Conservation (phyloP, 1,140 invertebrate genomes). For the Mercenaria mercenaria region DNA sequence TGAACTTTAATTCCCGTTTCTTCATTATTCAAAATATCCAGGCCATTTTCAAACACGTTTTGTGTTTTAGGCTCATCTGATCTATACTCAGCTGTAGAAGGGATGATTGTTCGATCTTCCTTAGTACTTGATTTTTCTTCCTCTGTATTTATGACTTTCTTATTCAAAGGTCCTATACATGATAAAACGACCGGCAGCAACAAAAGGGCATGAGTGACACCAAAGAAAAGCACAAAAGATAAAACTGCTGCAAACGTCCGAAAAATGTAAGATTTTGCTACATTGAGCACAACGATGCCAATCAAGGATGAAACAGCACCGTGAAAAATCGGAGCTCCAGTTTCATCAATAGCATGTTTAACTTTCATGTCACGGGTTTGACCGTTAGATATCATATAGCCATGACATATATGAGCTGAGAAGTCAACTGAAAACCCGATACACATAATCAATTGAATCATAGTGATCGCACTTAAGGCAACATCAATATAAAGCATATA, state of each 20-base stretch:
- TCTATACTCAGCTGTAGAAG: too few relatives aligned
- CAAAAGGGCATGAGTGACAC: slow-evolving; percentile 96
- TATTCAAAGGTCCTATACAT: slow-evolving; percentile 79
- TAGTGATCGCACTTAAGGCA: slow-evolving; percentile 98
- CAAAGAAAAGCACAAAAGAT: slow-evolving; percentile 97
- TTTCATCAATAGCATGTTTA: slow-evolving; percentile 93
- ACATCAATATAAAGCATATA: slow-evolving; percentile 99
- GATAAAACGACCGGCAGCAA: slow-evolving; percentile 96
- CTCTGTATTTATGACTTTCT: too few relatives aligned
- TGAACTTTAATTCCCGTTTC: too few relatives aligned
- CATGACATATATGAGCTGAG: slow-evolving; percentile 98
- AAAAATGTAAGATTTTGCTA: slow-evolving; percentile 98
- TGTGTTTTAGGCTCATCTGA: too few relatives aligned
- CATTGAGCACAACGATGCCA: slow-evolving; percentile 94
- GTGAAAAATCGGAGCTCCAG: slow-evolving; percentile 97
- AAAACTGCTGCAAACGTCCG: slow-evolving; percentile 99
- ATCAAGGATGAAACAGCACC: slow-evolving; percentile 97
- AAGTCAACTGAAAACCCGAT: slow-evolving; percentile 99
- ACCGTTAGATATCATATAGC: slow-evolving; percentile 93
- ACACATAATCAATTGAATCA: slow-evolving; percentile 99
- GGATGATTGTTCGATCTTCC: too few relatives aligned
- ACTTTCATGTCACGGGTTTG: slow-evolving; percentile 89
- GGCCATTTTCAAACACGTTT: too few relatives aligned
- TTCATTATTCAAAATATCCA: too few relatives aligned
- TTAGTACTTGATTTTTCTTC: too few relatives aligned